Evolutionary conservation across 1,140 invertebrate species (phyloP), one percentile per base, ranked within the genome.

Genomic region (Euwallacea fornicatus): DNA sequence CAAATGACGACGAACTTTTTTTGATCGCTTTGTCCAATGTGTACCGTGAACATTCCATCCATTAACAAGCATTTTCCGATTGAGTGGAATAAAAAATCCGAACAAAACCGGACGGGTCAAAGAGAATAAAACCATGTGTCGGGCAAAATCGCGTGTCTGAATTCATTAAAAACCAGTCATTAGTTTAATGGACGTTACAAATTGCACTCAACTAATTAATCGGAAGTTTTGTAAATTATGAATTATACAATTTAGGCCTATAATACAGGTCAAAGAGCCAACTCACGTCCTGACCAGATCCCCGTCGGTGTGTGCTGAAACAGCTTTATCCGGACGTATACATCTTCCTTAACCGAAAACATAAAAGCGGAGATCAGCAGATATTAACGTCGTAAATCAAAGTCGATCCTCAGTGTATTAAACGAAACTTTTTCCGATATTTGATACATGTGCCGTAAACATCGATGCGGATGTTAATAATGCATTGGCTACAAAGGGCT

Each of bases 271-370:
- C 16, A n/a, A 56, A 56, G 47, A 50, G 47, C 47, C 16, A 10
- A 16, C 61, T 44, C 43, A 63, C 47, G 47, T 46, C 59, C 41
- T 10, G 21, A 33, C 55, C 55, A 43, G n/a, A 42, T 16, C 66
- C 11, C 15, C 58, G 42, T 63, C 66, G 41, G 42, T 69, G 66
- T 53, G 59, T 42, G 59, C 67, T 53, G 67, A 69, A 61, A 69
- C 44, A 50, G 67, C 67, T 61, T 53, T 69, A 69, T 61, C 13
- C 60, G 47, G 46, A 63, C 33, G 15, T 59, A 63, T 69, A 69
- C 59, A 69, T 69, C 67, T 69, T 69, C 60, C 42, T 63, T 69
- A 69, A 69, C 67, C 67, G 67, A 69, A 69, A 69, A 63, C 67
- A 69, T 69, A 69, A 69, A 62, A 69, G 67, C 67, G 60, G 59